These are phyloP conservation scores for Anabas testudineus DNA, from an alignment of 2,797 vertebrate genomes.

Conservation along the genomic window DNA sequence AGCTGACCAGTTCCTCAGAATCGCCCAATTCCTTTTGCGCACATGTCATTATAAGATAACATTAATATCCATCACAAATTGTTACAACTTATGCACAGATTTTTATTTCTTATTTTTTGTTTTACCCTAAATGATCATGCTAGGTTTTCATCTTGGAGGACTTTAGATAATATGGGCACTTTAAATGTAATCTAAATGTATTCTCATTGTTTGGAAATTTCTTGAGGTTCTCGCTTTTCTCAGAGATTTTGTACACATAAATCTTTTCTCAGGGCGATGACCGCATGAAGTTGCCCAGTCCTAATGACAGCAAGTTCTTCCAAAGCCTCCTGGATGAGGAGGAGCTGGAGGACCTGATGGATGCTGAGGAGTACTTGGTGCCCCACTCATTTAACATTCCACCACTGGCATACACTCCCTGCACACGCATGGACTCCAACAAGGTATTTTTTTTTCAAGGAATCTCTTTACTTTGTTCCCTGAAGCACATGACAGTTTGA, in stretches of 20 bases:
- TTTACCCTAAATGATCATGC: neutral
- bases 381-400: constrained; percentile 94
- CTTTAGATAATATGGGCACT: too few relatives aligned
- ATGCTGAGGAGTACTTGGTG: constrained; percentile 97
- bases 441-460: constrained; percentile 84
- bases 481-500: neutral
- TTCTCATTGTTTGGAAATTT: neutral
- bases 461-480: neutral
- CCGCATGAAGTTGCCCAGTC: constrained; percentile 97
- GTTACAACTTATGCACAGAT: too few relatives aligned
- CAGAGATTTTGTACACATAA: neutral
- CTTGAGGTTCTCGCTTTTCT: neutral
- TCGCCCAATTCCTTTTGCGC: too few relatives aligned
- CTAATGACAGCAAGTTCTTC: constrained; percentile 98
- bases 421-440: constrained; percentile 92
- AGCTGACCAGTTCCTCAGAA: too few relatives aligned
- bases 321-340: constrained; percentile 98
- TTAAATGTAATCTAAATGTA: neutral
- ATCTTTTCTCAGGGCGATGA: constrained; percentile 90
- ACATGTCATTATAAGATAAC: neutral
- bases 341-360: constrained; percentile 97
- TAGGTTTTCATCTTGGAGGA: neutral
- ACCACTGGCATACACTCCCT: constrained; percentile 93
- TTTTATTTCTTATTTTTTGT: too few relatives aligned
- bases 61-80: neutral